Evolutionary conservation across 2,113 vertebrate species (phyloP), one percentile per base, ranked within the genome.

Genomic region (Amazona guildingii): DNA sequence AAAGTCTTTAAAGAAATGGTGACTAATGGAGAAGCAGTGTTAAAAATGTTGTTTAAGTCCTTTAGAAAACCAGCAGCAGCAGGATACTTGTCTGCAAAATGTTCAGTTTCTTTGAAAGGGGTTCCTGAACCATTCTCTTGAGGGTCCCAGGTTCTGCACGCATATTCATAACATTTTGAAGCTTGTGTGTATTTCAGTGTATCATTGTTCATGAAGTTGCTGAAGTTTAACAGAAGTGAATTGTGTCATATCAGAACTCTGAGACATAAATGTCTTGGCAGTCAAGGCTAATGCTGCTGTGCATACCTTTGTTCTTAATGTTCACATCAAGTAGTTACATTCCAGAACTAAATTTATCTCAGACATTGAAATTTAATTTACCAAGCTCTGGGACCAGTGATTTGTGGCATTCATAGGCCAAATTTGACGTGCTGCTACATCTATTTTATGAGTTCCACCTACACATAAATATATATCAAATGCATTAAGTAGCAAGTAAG

Each of bases 41-140:
- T 91, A 20, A 74, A 73, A 88, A 20, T 27, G 19, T 27, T 90
- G 72, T 86, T 91, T 91, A 88, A 77, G 24, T 24, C 79, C 92
- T 59, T 89, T 78, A 69, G 88, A 94, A 88, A 93, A 69, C 31
- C 33, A 79, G 81, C 84, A 70, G 19, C 64, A 92, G 37, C 55
- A 83, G 82, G 52, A 78, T 74, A 75, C 86, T 94, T 95, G 31
- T 51, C 68, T 95, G 59, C 81, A 89, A 95, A 92, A 61, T 82
- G 72, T 80, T 95, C 31, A 10, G 39, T 93, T 95, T 95, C 63
- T 93, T 94, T 94, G 72, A 85, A 73, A 95, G 48, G 44, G 85
- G 63, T 92, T 23, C 41, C 73, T 80, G 73, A 67, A 76, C 92
- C 66, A 55, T 94, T 84, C 59, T 91, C 69, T 67, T 78, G 55